phyloP scores from a whole-genome alignment of 1,140 invertebrate species.

The Ectropis grisescens region DNA sequence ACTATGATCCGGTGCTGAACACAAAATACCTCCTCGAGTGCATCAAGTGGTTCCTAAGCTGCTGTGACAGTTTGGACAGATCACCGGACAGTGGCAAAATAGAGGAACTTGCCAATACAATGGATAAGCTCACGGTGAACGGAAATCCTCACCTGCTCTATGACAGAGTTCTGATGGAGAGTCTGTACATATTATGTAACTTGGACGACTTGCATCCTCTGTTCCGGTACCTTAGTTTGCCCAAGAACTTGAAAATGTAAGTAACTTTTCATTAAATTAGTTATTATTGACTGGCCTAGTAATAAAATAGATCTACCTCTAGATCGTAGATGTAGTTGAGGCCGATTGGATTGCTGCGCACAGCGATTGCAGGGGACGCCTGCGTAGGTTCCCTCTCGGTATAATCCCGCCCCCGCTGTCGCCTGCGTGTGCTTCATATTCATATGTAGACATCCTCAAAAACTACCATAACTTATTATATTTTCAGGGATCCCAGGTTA shows the following conservation, averaged over 20 bases:
- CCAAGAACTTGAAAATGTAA: conserved; percentile 36
- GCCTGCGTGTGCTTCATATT: too few relatives aligned
- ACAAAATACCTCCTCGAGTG: conserved; percentile 74
- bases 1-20: conserved; percentile 74
- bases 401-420: too few relatives aligned
- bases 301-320: too few relatives aligned
- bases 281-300: too few relatives aligned
- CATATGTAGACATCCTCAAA: too few relatives aligned
- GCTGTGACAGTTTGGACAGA: conserved; percentile 64
- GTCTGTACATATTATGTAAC: conserved; percentile 73
- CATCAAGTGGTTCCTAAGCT: conserved; percentile 68
- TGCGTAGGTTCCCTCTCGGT: too few relatives aligned
- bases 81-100: background rate
- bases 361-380: too few relatives aligned
- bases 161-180: conserved; percentile 60
- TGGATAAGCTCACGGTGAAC: too few relatives aligned
- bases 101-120: background rate
- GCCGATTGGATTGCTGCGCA: too few relatives aligned
- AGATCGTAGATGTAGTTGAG: too few relatives aligned
- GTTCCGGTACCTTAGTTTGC: conserved; percentile 54
- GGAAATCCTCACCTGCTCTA: conserved; percentile 14
- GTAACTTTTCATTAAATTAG: conserved; percentile 6
- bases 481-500: conserved; percentile 31
- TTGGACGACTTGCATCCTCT: conserved; percentile 69
- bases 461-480: background rate